Evolutionary conservation across 2,113 vertebrate species (phyloP).

Genomic region (Taurulus bubalis): DNA sequence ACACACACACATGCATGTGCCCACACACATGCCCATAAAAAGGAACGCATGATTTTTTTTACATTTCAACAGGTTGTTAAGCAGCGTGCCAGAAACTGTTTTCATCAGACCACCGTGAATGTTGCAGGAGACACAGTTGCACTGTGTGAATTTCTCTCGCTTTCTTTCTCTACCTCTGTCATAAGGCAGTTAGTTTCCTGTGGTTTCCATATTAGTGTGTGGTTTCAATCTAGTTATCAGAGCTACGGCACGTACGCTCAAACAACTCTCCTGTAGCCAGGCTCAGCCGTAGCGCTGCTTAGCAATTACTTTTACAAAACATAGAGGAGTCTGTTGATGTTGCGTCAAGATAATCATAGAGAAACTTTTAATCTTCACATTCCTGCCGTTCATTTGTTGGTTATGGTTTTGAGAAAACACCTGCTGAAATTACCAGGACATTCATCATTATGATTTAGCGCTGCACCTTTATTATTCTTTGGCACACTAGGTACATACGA

Average conservation of each 20-base stretch:
- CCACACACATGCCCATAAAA: conserved; percentile 67
- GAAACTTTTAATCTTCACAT: conserved; percentile 53
- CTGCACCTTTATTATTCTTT: conserved; percentile 46
- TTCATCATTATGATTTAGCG: conserved; percentile 66
- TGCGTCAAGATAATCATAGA: conserved; percentile 58
- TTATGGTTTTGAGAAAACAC: conserved; percentile 64
- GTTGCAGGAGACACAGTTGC: conserved; percentile 44
- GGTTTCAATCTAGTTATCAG: conserved; percentile 48
- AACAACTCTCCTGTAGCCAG: conserved; percentile 27
- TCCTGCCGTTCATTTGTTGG: conserved; percentile 45
- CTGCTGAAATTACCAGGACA: conserved; percentile 53
- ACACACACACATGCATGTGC: conserved; percentile 18
- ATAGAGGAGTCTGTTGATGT: conserved; percentile 39
- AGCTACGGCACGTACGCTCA: conserved; percentile 29
- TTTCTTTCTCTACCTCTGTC: conserved; percentile 35
- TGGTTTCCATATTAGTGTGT: conserved; percentile 37
- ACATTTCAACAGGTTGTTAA: conserved; percentile 76
- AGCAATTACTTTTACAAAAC: conserved; percentile 54
- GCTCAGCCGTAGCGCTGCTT: conserved; percentile 26
- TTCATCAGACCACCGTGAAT: conserved; percentile 73
- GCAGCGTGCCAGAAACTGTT: conserved; percentile 66
- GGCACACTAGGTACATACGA: conserved; percentile 30
- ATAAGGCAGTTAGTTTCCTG: conserved; percentile 51
- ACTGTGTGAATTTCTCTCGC: conserved; percentile 22
- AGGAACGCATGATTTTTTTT: conserved; percentile 53